Base-by-base conservation (phyloP, 2,797 vertebrate species). In the Antennarius maculatus region DNA sequence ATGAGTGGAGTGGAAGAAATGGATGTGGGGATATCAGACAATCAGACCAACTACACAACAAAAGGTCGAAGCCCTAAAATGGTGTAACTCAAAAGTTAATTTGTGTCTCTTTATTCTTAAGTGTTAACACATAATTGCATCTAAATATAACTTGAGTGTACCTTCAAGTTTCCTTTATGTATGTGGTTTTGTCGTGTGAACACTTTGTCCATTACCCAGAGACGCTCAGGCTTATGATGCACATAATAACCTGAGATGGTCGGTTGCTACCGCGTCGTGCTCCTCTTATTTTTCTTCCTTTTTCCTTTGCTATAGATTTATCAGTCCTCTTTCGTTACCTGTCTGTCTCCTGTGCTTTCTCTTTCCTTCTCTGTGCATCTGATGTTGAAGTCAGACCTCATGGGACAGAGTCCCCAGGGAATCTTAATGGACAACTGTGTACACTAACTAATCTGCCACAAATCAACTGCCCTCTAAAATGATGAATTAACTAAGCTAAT, bases 401-500 rank as follows among this genome's bases (percentile, higher is more conserved):
- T 37, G 64, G 59, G 75, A 71, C 65, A 59, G 64, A 65, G 76
- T 83, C 91, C 88, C 88, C 49, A 16, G 86, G 85, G 90, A 90
- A 52, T 64, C 79, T 86, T 88, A 92, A 92, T 93, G 92, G 91
- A 92, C 89, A 90, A 87, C 71, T 93, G 85, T 92, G 87, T 88
- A 91, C 90, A 92, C 90, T 90, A 90, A 90, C 90, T 92, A 91
- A 92, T 93, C 88, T 90, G 90, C 76, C 51, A 78, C 80, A 83
- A 85, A 88, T 86, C 80, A 81, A 86, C 90, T 91, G 90, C 81
- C 90, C 89, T 91, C 92, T 91, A 89, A 92, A 84, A 91, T 89
- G 88, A 92, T 88, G 83, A 89, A 92, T 91, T 90, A 90, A 88
- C 89, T 85, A 65, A 89, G 91, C 88, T 92, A 84, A 92, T 92